Conservation (phyloP, 2,113 vertebrate genomes). For the Otus sunia region DNA sequence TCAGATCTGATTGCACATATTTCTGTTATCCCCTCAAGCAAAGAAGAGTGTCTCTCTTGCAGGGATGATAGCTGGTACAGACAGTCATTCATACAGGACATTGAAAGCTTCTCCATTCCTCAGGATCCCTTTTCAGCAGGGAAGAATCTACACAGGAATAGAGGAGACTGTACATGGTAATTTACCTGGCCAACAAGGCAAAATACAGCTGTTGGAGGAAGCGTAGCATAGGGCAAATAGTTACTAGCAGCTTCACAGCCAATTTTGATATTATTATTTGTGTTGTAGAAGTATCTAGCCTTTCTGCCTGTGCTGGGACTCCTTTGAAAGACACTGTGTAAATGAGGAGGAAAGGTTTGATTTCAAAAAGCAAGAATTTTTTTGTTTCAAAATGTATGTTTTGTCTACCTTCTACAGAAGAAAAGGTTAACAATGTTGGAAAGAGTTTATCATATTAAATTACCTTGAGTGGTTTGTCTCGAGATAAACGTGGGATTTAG, state of each 20-base stretch:
- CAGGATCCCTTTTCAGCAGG: not conserved
- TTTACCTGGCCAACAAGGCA: not conserved
- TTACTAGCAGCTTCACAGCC: not conserved
- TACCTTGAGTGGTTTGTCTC: not conserved
- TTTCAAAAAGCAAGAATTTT: not conserved
- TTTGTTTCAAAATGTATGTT: not conserved
- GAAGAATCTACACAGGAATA: not conserved
- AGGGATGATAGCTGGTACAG: not conserved
- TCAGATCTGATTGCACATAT: not conserved
- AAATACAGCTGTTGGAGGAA: not conserved
- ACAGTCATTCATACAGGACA: not conserved
- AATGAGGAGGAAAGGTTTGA: not conserved
- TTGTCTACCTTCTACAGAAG: not conserved
- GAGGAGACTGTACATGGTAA: not conserved
- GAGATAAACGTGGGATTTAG: not conserved
- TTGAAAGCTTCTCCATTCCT: not conserved
- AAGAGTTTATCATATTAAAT: not conserved
- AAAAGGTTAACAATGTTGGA: not conserved
- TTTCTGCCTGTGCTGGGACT: not conserved
- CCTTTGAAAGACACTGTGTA: not conserved
- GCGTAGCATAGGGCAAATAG: accelerated
- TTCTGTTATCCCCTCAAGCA: not conserved
- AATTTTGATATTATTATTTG: not conserved
- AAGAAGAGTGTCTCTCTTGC: not conserved
- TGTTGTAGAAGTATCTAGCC: not conserved